Percentiles rank a stretch among this genome's conserved stretches.
Evolutionary conservation across 2,113 vertebrate genomes (phyloP).

Genomic region (Strigops habroptila): DNA sequence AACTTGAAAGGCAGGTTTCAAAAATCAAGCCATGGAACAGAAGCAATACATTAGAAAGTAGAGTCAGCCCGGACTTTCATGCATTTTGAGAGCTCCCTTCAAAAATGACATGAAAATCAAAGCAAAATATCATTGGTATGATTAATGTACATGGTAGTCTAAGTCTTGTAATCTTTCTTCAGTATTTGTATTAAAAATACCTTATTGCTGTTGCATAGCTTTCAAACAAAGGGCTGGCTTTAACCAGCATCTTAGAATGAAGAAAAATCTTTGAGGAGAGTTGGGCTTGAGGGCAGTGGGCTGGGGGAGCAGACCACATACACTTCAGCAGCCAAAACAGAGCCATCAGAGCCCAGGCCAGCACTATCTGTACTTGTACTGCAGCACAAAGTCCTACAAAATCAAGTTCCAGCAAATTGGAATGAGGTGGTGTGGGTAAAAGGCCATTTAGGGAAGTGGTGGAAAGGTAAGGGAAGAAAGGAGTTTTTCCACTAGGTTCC

Average conservation of each 20-base stretch:
- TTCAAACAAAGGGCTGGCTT: background rate
- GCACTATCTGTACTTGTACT: background rate
- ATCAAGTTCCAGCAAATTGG: background rate
- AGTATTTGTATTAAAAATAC: background rate
- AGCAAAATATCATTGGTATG: background rate
- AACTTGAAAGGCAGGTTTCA: background rate
- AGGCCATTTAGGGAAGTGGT: background rate
- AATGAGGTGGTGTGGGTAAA: background rate
- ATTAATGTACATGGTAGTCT: background rate
- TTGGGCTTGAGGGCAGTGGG: background rate
- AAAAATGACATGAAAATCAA: background rate
- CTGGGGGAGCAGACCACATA: background rate
- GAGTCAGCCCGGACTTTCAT: background rate
- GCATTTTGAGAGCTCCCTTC: background rate
- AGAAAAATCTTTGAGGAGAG: background rate
- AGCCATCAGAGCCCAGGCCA: background rate
- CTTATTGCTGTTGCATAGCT: background rate
- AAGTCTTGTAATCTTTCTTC: background rate
- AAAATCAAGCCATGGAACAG: background rate
- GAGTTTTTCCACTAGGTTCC: background rate
- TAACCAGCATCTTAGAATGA: background rate
- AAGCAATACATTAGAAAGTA: background rate
- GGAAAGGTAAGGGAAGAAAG: background rate
- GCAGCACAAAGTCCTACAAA: background rate
- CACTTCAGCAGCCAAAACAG: background rate